A percentile compares a stretch with the other conserved stretches of the same genome.
These are phyloP conservation scores for Colostygia pectinataria DNA, from an alignment of 2,888 invertebrate genomes.

Conservation along the genomic window DNA sequence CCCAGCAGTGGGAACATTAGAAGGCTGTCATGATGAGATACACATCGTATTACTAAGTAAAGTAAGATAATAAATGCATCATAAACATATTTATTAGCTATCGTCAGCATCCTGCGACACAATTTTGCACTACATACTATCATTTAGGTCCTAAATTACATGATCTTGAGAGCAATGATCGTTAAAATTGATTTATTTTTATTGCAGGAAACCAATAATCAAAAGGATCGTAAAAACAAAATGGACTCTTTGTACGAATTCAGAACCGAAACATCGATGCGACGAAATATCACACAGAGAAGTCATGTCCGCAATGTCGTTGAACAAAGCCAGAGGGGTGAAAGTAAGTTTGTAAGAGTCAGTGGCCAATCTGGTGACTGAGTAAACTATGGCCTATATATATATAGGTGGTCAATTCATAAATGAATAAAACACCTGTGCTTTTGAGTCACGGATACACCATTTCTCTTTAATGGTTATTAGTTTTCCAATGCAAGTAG, in stretches of 20 bases:
- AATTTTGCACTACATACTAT: constrained; percentile 10
- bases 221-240: neutral
- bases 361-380: too few relatives aligned
- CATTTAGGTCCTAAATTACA: neutral
- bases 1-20: too few relatives aligned
- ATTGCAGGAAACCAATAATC: constrained; percentile 7
- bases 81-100: constrained; percentile 1
- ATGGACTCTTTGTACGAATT: neutral
- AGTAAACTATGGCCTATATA: too few relatives aligned
- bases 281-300: too few relatives aligned
- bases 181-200: neutral
- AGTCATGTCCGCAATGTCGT: too few relatives aligned
- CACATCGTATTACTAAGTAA: too few relatives aligned
- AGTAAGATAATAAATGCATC: neutral
- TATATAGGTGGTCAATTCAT: constrained; percentile 8
- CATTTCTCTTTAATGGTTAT: constrained; percentile 11
- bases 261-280: too few relatives aligned
- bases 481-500: constrained; percentile 7
- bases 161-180: neutral
- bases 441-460: constrained; percentile 1
- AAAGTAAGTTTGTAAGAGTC: too few relatives aligned
- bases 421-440: neutral
- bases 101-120: constrained; percentile 7
- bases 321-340: too few relatives aligned
- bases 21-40: too few relatives aligned